Percentiles rank a stretch among this genome's conserved stretches.
Conservation (phyloP, 2,113 vertebrate species). For the Gobiocypris rarus region DNA sequence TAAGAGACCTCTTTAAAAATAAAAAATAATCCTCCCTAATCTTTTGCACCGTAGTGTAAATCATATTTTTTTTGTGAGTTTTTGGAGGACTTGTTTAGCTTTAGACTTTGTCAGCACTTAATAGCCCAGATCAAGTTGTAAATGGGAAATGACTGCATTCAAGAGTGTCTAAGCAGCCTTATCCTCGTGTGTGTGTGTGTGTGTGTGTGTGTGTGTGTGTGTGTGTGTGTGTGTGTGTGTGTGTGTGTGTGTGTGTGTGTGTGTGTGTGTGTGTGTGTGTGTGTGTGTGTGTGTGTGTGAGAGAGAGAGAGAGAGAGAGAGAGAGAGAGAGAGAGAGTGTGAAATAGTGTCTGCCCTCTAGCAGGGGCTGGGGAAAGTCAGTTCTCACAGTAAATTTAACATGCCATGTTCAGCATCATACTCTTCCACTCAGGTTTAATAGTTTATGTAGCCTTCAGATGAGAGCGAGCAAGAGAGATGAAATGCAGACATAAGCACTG, state of each 20-base stretch:
- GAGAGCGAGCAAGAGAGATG: background rate
- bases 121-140: background rate
- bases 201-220: constrained; percentile 31
- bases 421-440: constrained; percentile 55
- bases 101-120: background rate
- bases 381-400: constrained; percentile 60
- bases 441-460: constrained; percentile 49
- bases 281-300: constrained; percentile 24
- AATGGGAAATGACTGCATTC: background rate
- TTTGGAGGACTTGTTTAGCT: background rate
- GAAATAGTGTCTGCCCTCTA: constrained; percentile 37
- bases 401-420: constrained; percentile 54
- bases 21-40: background rate
- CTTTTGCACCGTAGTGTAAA: background rate
- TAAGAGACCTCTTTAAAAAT: background rate
- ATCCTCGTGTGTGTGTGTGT: constrained; percentile 18
- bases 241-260: constrained; percentile 24
- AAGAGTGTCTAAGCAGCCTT: constrained; percentile 22
- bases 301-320: too few species aligned
- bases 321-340: too few species aligned
- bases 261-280: constrained; percentile 24
- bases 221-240: constrained; percentile 23
- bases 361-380: constrained; percentile 35
- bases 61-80: background rate
- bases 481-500: constrained; percentile 12